Evolutionary conservation across 2,797 vertebrate species (phyloP).

Genomic region (Onychomys leucogaster): DNA sequence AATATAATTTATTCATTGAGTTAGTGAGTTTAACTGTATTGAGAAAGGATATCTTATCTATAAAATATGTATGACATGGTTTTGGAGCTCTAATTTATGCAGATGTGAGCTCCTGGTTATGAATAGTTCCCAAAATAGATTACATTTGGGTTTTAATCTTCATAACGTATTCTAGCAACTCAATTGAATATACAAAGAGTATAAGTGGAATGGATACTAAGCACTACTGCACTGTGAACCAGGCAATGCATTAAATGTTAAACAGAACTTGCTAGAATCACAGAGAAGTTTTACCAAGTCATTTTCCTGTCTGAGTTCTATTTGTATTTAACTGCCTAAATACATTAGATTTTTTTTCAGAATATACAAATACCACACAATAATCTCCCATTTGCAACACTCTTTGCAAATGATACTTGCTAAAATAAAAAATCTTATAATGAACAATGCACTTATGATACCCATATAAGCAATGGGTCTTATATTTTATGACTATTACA

Average conservation of each 20-base stretch:
- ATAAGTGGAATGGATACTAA: not conserved
- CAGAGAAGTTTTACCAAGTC: not conserved
- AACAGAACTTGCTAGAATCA: not conserved
- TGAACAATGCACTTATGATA: not conserved
- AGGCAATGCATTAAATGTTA: constrained; percentile 2
- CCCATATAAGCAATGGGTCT: not conserved
- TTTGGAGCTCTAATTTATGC: constrained; percentile 64
- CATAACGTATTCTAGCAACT: constrained; percentile 31
- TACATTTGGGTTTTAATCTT: constrained; percentile 60
- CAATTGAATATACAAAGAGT: constrained; percentile 51
- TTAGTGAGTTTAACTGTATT: constrained; percentile 46
- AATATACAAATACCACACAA: constrained; percentile 34
- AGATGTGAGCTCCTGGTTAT: constrained; percentile 54
- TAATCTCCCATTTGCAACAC: not conserved
- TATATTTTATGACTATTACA: not conserved
- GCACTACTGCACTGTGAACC: not conserved
- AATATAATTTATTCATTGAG: constrained; percentile 48
- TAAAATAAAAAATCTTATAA: constrained; percentile 35
- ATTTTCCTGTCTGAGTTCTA: not conserved
- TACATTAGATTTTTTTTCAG: not conserved
- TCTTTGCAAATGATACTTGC: not conserved
- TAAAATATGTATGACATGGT: constrained; percentile 35
- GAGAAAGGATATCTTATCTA: not conserved
- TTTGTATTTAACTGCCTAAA: not conserved
- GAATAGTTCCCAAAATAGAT: constrained; percentile 48